Percentiles rank a stretch among this genome's conserved stretches.
These are phyloP conservation scores for Onthophagus sagittarius DNA, from an alignment of 2,888 invertebrate genomes.

Conservation along the genomic window DNA sequence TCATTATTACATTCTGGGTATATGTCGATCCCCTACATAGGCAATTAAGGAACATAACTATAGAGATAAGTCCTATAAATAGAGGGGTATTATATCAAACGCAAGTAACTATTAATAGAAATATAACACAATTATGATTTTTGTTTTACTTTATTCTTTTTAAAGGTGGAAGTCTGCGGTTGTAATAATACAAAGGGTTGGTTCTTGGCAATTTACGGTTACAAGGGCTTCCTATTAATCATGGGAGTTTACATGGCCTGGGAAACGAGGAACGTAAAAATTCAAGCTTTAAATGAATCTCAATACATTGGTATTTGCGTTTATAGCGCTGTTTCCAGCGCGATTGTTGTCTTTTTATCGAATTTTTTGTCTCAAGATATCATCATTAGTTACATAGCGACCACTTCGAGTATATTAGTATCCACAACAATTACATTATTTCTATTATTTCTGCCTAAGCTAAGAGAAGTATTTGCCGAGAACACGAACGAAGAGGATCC, in stretches of 20 bases:
- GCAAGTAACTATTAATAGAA: constrained; percentile 56
- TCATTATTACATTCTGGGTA: constrained; percentile 82
- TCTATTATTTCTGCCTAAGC: constrained; percentile 83
- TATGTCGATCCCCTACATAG: constrained; percentile 83
- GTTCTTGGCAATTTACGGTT: constrained; percentile 85
- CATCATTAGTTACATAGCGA: constrained; percentile 75
- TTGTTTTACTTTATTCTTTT: not conserved
- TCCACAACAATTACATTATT: constrained; percentile 85
- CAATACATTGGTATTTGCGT: constrained; percentile 92
- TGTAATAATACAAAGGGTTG: constrained; percentile 85
- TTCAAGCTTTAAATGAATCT: constrained; percentile 87
- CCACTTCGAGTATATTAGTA: constrained; percentile 76
- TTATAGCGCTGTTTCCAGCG: constrained; percentile 85
- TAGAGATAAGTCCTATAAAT: constrained; percentile 72
- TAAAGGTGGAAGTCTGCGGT: constrained; percentile 82
- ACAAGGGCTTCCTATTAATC: constrained; percentile 82
- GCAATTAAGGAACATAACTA: constrained; percentile 75
- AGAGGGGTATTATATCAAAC: constrained; percentile 82
- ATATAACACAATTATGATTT: not conserved
- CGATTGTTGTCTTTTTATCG: constrained; percentile 83
- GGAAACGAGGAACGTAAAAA: constrained; percentile 90
- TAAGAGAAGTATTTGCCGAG: constrained; percentile 66
- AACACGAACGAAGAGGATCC: constrained; percentile 62
- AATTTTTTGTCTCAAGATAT: constrained; percentile 80
- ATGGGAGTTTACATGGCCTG: constrained; percentile 95